Percentiles rank a stretch among this genome's conserved stretches.
These are phyloP conservation scores for Alsophila aescularia DNA, from an alignment of 2,888 invertebrate species.

Conservation along the genomic window DNA sequence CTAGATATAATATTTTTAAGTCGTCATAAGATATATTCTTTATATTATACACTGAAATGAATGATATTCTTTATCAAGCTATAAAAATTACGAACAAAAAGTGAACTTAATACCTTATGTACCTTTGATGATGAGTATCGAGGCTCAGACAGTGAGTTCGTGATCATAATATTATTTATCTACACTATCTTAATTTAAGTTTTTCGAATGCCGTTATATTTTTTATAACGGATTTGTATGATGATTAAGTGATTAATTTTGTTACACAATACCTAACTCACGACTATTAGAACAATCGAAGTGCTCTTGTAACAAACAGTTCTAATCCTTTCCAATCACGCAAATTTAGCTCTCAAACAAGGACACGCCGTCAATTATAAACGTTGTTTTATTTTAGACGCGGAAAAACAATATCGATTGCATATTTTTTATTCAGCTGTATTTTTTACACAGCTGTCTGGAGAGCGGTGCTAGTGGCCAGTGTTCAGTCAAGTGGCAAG, in stretches of 20 bases:
- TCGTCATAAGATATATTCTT: no score
- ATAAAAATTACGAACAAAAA: no score
- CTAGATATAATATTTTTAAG: no score
- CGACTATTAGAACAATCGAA: neutral
- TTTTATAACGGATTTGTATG: neutral
- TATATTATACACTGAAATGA: no score
- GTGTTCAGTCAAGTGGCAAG: conserved; percentile 14
- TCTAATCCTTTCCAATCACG: conserved; percentile 24
- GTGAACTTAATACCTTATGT: no score
- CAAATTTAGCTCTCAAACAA: conserved; percentile 35
- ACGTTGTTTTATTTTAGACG: conserved; percentile 43
- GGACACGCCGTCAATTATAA: conserved; percentile 41
- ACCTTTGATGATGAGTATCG: no score
- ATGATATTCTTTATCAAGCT: no score
- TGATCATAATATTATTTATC: no score
- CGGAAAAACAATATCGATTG: conserved; percentile 48
- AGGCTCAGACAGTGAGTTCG: no score
- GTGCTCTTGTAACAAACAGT: neutral
- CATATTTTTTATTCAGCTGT: conserved; percentile 4
- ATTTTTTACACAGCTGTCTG: conserved; percentile 11
- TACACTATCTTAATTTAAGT: no score
- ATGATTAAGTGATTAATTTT: neutral
- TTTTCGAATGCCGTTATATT: neutral
- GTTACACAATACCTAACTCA: no score
- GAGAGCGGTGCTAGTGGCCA: conserved; percentile 6